Evolutionary conservation across 2,888 invertebrate species (phyloP).

Genomic region (Cosmia trapezina): DNA sequence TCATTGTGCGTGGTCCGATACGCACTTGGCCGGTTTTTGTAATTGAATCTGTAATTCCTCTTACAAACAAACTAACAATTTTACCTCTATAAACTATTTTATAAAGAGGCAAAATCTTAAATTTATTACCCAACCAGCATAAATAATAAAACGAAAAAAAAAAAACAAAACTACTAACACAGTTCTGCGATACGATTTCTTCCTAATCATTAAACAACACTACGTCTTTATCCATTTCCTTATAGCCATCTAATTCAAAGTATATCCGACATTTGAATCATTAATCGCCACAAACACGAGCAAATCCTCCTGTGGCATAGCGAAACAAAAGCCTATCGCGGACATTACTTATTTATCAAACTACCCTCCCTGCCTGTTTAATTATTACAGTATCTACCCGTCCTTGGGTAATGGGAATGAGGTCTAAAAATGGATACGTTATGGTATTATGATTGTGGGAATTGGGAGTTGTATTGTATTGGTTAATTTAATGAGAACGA

Average conservation of each 20-base stretch:
- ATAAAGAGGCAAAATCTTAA: too few species aligned
- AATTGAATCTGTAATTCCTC: too few species aligned
- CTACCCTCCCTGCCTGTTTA: constrained; percentile 45
- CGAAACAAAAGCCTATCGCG: constrained; percentile 48
- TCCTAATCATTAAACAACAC: too few species aligned
- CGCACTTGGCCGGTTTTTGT: too few species aligned
- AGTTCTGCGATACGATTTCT: too few species aligned
- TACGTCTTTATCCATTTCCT: not conserved
- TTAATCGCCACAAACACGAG: constrained; percentile 43
- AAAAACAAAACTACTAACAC: too few species aligned
- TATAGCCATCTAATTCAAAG: constrained; percentile 10
- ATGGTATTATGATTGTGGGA: constrained; percentile 31
- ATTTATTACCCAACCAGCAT: too few species aligned
- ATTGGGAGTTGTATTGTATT: constrained; percentile 20
- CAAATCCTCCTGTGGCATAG: constrained; percentile 48
- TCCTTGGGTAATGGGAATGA: constrained; percentile 24
- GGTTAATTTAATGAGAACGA: not conserved
- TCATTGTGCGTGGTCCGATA: too few species aligned
- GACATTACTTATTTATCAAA: constrained; percentile 57
- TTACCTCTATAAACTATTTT: too few species aligned
- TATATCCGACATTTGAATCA: constrained; percentile 36
- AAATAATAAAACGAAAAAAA: too few species aligned
- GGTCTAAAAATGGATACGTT: constrained; percentile 56
- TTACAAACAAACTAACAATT: too few species aligned
- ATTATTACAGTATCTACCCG: constrained; percentile 47